Base-by-base conservation (phyloP, 1,140 invertebrate genomes). In the Colletes latitarsis region DNA sequence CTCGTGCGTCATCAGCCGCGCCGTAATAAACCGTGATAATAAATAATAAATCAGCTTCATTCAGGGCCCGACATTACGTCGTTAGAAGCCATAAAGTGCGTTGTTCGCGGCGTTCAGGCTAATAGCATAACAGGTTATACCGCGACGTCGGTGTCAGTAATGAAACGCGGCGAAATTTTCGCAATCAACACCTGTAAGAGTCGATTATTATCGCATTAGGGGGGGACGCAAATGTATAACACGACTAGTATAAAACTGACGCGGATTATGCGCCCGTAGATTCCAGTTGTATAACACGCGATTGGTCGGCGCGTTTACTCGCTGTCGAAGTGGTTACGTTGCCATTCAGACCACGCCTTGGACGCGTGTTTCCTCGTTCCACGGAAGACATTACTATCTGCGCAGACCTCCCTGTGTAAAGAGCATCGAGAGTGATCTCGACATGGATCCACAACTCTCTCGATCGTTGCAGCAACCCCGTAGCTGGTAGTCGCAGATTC, bases 281-380 rank as follows among this genome's bases (percentile, higher is more conserved):
- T 73, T 84, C 79, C 67, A 58, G 72, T 88, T 88, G 84, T 88
- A 88, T 84, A 88, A 88, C 81, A 52, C 21, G 52, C 53, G 60
- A 80, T 73, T 53, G 70, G 63, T 62, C 15, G 57, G 66, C 63
- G 52, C 68, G 77, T 87, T 83, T 86, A 84, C 75, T 71, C 49
- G 75, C 60, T 75, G 74, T 72, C 77, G 83, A 86, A 73, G 80
- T 62, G 81, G 82, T 87, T 89, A 84, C 82, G 82, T 84, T 84
- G 60, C 80, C 71, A 75, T 83, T 78, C 68, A 78, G 83, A 83
- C 89, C 91, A 90, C 91, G 84, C 90, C 91, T 92, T 86, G 86
- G 81, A 87, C 82, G 82, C 64, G 73, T 84, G 81, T 91, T 91
- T 91, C 89, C 90, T 91, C 89, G 87, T 91, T 91, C 89, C 88